A percentile compares a stretch with the other conserved stretches of the same genome.
These are phyloP conservation scores for Oikopleura vanhoeffeni DNA, from an alignment of 23 tunicate genomes.

Conservation along the genomic window DNA sequence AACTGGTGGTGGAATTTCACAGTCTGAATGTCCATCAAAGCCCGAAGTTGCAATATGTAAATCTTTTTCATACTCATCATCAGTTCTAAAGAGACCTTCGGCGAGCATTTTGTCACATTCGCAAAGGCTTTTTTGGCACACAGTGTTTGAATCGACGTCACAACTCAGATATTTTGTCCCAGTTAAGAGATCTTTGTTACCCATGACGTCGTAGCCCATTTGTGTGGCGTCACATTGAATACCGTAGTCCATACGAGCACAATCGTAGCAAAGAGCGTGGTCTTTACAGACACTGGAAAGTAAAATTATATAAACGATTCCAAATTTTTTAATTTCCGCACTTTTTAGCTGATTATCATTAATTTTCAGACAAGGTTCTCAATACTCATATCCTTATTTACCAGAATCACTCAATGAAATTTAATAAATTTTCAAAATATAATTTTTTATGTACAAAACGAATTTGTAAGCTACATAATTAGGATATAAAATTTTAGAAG, in stretches of 20 bases:
- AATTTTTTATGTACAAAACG: too few relatives aligned
- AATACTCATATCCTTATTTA: too few relatives aligned
- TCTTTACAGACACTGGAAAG: background rate
- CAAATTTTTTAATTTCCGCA: too few relatives aligned
- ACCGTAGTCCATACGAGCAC: constrained; percentile 12
- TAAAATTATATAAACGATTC: background rate
- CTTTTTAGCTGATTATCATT: background rate
- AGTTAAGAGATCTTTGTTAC: background rate
- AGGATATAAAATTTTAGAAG: too few relatives aligned
- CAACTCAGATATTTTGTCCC: background rate
- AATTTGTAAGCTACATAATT: too few relatives aligned
- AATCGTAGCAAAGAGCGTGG: background rate
- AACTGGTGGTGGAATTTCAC: background rate
- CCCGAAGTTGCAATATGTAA: background rate
- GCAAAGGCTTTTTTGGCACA: background rate
- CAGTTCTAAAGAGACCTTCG: background rate
- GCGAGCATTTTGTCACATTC: background rate
- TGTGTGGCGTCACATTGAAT: background rate
- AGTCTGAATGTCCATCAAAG: background rate
- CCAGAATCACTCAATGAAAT: too few relatives aligned
- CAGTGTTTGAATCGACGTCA: background rate
- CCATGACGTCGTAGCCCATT: background rate
- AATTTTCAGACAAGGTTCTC: background rate
- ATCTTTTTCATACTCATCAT: background rate
- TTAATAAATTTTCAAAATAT: too few relatives aligned